Evolutionary conservation across 2,113 vertebrate species (phyloP).

Genomic region (Sinocyclocheilus anophthalmus): DNA sequence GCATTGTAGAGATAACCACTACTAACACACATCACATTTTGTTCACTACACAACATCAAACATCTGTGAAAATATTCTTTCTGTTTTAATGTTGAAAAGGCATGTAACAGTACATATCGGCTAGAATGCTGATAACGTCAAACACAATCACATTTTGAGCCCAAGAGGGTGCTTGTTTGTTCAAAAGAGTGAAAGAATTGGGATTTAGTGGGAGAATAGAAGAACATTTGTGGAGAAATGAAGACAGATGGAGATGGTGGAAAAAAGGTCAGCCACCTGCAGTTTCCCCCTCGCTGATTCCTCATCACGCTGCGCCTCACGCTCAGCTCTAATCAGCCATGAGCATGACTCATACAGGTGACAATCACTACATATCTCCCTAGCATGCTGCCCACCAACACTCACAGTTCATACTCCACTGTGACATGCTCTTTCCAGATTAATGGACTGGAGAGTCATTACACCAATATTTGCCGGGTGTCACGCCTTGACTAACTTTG

Average conservation of each 20-base stretch:
- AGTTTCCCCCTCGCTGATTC: slow-evolving; percentile 44
- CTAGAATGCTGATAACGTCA: not conserved
- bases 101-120: not conserved
- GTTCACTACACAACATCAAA: not conserved
- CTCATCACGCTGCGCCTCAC: slow-evolving; percentile 44
- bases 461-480: slow-evolving; percentile 43
- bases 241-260: slow-evolving; percentile 51
- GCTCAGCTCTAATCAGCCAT: slow-evolving; percentile 38
- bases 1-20: no score
- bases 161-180: slow-evolving; percentile 31
- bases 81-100: not conserved
- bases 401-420: slow-evolving; percentile 3
- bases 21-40: not conserved
- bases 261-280: slow-evolving; percentile 55
- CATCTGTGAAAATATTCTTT: not conserved
- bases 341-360: slow-evolving; percentile 47
- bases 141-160: not conserved
- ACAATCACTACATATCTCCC: slow-evolving; percentile 34
- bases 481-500: slow-evolving; percentile 42
- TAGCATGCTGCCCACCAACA: slow-evolving; percentile 32
- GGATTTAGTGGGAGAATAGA: slow-evolving; percentile 24
- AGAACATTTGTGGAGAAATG: slow-evolving; percentile 46
- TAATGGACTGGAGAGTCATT: slow-evolving; percentile 47
- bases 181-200: slow-evolving; percentile 35
- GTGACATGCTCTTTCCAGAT: slow-evolving; percentile 37